Conservation (phyloP, 2,797 vertebrate genomes). For the Lacerta viridis region DNA sequence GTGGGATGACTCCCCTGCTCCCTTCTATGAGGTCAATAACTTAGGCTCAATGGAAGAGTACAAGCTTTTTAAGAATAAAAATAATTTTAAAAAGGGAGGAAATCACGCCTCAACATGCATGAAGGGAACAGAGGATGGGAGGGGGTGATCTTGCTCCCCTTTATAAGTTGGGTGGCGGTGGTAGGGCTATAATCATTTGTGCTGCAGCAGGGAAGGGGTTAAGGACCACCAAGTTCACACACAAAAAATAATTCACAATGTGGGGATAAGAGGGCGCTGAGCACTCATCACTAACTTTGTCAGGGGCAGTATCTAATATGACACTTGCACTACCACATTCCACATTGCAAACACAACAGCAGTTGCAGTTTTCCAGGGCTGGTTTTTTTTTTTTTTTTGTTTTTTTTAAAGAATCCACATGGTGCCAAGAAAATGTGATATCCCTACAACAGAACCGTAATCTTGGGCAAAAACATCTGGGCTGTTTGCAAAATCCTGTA, state of each 20-base stretch:
- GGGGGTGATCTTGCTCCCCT: background rate
- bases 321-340: background rate
- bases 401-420: too few species aligned
- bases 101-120: background rate
- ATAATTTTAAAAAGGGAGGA: background rate
- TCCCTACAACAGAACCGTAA: background rate
- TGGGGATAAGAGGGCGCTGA: background rate
- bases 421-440: background rate
- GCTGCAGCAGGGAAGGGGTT: background rate
- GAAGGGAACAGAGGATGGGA: too few species aligned
- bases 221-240: background rate
- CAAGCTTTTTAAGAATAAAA: background rate
- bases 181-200: background rate
- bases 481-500: background rate
- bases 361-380: background rate
- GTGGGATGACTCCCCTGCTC: background rate
- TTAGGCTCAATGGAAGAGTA: background rate
- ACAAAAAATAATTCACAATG: background rate
- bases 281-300: background rate
- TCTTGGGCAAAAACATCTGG: background rate
- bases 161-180: background rate
- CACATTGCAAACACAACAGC: background rate
- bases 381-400: too few species aligned
- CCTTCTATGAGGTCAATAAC: background rate
- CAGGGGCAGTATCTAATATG: background rate